Evolutionary conservation across 2,888 invertebrate species (phyloP), one percentile per base, ranked within the genome.

Genomic region (Meteorus colon): DNA sequence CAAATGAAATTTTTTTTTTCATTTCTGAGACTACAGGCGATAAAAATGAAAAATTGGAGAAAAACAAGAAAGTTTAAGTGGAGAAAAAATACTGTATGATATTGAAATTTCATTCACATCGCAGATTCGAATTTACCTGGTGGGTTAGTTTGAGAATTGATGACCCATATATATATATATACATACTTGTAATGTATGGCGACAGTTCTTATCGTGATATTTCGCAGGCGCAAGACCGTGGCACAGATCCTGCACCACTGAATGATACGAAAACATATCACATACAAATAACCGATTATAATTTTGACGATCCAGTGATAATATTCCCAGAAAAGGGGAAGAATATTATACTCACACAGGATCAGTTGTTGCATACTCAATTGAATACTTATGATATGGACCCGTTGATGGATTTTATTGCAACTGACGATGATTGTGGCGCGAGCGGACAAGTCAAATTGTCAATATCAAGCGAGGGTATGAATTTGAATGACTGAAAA

Each of bases 261-360:
- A 84, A 88, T 41, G 89, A 90, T 59, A 82, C 81, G 16, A 77
- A 74, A 78, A 88, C 83, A 4, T 92, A 92, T 85, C 82, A 89
- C 69, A 82, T 93, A 68, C 85, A 86, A 76, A 86, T 94, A 34
- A 87, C 85, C 0, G 93, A 93, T 0, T 92, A 89, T 86, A 94
- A 94, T 88, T 94, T 91, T 87, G 87, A 92, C 79, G 82, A 84
- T 1, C 94, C 94, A 0, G 85, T 82, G 65, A 92, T 94, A 79
- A 85, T 89, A 37, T 92, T 91, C 83, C 94, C 94, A 31, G 74
- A 16, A 2, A 31, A 27, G 34, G 70, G 69, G 6, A 65, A 77
- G 68, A 77, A 62, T 70, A 79, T 83, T 60, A 73, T 80, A 24
- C 62, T 82, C 5, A 80, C 78, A 34, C 31, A 83, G 82, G 75